Percentiles rank a stretch among this genome's conserved stretches.
Evolutionary conservation across 2,888 invertebrate species (phyloP).

Genomic region (Zootermopsis nevadensis): DNA sequence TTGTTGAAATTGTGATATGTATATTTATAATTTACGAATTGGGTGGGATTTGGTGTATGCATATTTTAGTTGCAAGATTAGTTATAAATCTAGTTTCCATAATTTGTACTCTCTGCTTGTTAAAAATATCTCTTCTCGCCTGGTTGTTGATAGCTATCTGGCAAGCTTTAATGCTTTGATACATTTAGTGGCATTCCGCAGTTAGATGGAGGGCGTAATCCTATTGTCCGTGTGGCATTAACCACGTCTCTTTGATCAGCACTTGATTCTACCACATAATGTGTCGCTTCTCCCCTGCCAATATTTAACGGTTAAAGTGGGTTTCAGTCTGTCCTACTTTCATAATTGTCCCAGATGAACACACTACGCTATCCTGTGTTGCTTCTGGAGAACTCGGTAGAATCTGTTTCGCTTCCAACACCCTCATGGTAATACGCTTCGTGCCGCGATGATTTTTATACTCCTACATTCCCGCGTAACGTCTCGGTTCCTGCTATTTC

Average conservation of each 20-base stretch:
- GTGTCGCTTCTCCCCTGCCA: neutral
- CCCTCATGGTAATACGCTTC: too few relatives aligned
- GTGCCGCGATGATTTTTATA: too few relatives aligned
- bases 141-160: neutral
- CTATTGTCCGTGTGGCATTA: neutral
- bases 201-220: neutral
- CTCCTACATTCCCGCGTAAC: too few relatives aligned
- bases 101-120: neutral
- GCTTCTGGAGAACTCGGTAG: too few relatives aligned
- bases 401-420: too few relatives aligned
- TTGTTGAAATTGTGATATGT: too few relatives aligned
- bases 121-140: neutral
- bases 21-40: too few relatives aligned
- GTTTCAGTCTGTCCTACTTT: neutral
- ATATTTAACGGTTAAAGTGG: neutral
- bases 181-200: slow-evolving; percentile 4
- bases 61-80: neutral
- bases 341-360: too few relatives aligned
- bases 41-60: too few relatives aligned
- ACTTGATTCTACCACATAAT: neutral
- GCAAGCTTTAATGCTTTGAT: neutral
- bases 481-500: too few relatives aligned
- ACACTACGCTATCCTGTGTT: too few relatives aligned
- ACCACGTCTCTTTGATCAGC: slow-evolving; percentile 9
- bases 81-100: neutral